phyloP scores from a whole-genome alignment of 1,140 invertebrate species.

The Capitella teleta region DNA sequence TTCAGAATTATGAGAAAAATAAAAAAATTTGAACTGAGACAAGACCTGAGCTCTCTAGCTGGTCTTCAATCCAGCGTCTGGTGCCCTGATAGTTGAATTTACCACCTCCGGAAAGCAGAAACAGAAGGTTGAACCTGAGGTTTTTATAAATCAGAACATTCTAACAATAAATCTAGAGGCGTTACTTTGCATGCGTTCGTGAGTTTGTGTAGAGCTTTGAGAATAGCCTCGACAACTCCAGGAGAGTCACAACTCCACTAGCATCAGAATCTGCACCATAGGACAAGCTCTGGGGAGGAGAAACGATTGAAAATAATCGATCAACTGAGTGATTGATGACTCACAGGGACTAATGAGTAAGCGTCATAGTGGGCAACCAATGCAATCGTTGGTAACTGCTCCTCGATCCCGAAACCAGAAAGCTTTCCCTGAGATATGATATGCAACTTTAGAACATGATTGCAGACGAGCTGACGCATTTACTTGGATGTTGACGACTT shows the following conservation, averaged over 20 bases:
- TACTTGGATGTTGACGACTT: slow-evolving; percentile 60
- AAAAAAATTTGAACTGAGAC: neutral
- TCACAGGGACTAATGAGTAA: slow-evolving; percentile 75
- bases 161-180: slow-evolving; percentile 14
- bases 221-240: slow-evolving; percentile 81
- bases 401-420: slow-evolving; percentile 61
- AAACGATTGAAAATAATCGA: neutral
- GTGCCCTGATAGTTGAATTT: slow-evolving; percentile 92
- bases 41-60: slow-evolving; percentile 56
- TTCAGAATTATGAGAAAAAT: neutral
- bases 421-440: slow-evolving; percentile 61
- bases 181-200: slow-evolving; percentile 62
- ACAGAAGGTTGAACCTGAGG: slow-evolving; percentile 65
- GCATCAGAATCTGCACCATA: slow-evolving; percentile 85
- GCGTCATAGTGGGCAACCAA: slow-evolving; percentile 90
- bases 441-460: neutral
- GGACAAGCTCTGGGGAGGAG: slow-evolving; percentile 56
- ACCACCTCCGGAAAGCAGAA: slow-evolving; percentile 80
- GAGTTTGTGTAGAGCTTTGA: slow-evolving; percentile 75
- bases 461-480: neutral
- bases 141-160: neutral
- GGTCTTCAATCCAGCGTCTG: slow-evolving; percentile 93
- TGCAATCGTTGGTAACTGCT: slow-evolving; percentile 72
- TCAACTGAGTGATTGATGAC: slow-evolving; percentile 23
- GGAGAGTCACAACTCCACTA: slow-evolving; percentile 74